Evolutionary conservation across 2,113 vertebrate species (phyloP).

Genomic region (Dryoscopus gambensis): DNA sequence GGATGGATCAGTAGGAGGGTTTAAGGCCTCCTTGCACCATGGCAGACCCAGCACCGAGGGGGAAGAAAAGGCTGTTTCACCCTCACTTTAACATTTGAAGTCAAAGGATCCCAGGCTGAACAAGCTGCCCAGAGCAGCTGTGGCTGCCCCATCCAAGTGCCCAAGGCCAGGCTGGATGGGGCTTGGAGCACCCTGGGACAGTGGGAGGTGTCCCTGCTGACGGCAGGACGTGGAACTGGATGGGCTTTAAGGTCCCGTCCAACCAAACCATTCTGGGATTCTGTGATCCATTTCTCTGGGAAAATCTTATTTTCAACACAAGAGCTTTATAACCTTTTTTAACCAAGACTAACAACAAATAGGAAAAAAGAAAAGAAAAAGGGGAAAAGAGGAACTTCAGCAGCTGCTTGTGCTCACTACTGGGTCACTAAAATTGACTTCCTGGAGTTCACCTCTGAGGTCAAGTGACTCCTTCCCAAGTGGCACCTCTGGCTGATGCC

Average conservation of each 20-base stretch:
- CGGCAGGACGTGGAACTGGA: background rate
- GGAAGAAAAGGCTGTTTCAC: background rate
- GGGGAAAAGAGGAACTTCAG: background rate
- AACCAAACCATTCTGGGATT: background rate
- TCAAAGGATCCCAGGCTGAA: background rate
- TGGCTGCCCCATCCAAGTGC: background rate
- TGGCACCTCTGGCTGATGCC: background rate
- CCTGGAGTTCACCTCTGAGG: background rate
- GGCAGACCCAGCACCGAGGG: background rate
- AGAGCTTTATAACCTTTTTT: background rate
- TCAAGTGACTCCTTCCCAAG: background rate
- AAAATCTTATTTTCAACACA: background rate
- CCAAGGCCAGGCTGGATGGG: background rate
- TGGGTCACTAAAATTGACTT: background rate
- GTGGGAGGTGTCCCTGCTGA: background rate
- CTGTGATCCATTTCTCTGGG: background rate
- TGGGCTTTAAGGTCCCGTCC: fast-evolving
- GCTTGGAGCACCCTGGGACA: background rate
- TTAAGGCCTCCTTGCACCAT: background rate
- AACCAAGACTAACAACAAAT: background rate
- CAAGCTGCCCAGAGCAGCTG: background rate
- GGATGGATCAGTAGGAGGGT: fast-evolving
- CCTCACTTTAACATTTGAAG: background rate
- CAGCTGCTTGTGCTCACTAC: background rate
- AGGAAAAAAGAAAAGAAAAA: fast-evolving